Evolutionary conservation across 1,140 invertebrate species (phyloP).

Genomic region (Ladona fulva): DNA sequence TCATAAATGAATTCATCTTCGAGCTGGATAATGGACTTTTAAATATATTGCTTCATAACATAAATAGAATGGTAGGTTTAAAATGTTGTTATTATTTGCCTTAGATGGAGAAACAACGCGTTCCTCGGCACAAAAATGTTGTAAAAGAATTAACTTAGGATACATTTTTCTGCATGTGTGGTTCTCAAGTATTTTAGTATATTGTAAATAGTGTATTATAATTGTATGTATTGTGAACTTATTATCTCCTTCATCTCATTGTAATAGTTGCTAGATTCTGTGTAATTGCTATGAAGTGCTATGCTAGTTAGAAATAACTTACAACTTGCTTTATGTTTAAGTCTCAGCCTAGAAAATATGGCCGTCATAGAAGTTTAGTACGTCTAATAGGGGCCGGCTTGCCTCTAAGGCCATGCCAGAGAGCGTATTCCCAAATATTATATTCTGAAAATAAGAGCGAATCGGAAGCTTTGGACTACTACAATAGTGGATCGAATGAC

Average conservation of each 20-base stretch:
- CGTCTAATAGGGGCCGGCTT: not conserved
- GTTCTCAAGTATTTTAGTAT: too few species aligned
- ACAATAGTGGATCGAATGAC: not conserved
- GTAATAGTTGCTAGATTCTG: too few species aligned
- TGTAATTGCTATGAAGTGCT: too few species aligned
- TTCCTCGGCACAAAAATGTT: too few species aligned
- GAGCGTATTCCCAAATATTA: not conserved
- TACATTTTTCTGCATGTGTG: too few species aligned
- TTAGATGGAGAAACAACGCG: too few species aligned
- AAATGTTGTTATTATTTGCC: not conserved
- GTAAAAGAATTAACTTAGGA: too few species aligned
- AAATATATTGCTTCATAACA: not conserved
- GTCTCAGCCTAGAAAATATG: not conserved
- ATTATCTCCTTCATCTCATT: too few species aligned
- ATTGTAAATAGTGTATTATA: too few species aligned
- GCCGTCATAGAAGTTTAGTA: not conserved
- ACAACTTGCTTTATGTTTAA: too few species aligned
- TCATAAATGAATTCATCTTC: not conserved
- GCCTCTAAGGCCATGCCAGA: not conserved
- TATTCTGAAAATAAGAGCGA: not conserved
- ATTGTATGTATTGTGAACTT: too few species aligned
- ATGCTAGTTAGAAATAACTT: too few species aligned
- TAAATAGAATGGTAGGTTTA: not conserved
- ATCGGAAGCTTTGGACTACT: not conserved
- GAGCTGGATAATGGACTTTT: not conserved